Percentiles rank a stretch among this genome's conserved stretches.
These are phyloP conservation scores for Archilochus colubris DNA, from an alignment of 2,113 vertebrate genomes.

Conservation along the genomic window DNA sequence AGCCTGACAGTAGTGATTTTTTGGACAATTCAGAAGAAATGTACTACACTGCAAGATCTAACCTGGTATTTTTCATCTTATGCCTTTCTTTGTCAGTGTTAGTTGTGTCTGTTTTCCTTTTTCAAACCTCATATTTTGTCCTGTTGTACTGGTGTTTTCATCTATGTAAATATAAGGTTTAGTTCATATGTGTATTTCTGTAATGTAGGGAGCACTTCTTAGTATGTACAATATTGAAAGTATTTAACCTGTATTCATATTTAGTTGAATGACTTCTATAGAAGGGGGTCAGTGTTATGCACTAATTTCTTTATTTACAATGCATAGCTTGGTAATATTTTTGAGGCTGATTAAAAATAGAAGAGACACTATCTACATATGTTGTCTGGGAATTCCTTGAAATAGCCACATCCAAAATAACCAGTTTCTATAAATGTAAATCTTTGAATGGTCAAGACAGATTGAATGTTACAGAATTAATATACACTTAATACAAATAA, in stretches of 20 bases:
- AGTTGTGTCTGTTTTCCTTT: constrained; percentile 68
- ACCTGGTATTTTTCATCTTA: constrained; percentile 91
- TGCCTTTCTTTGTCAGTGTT: constrained; percentile 77
- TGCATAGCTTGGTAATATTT: not conserved
- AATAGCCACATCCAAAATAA: not conserved
- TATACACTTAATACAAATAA: not conserved
- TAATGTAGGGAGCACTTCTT: not conserved
- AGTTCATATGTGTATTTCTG: not conserved
- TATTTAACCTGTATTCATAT: not conserved
- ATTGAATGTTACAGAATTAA: not conserved
- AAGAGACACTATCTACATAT: not conserved
- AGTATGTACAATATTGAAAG: not conserved
- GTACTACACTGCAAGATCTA: constrained; percentile 99
- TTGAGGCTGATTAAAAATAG: not conserved
- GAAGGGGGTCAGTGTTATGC: not conserved
- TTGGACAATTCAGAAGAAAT: constrained; percentile 98
- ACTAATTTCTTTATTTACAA: not conserved
- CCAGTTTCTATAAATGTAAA: not conserved
- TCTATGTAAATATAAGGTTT: not conserved
- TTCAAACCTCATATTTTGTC: constrained; percentile 41
- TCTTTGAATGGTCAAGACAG: not conserved
- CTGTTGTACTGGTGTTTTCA: not conserved
- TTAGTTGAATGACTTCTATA: not conserved
- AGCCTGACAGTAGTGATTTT: constrained; percentile 95
- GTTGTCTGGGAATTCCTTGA: not conserved